Conservation (phyloP, 2,113 vertebrate species). For the Tachycineta bicolor region DNA sequence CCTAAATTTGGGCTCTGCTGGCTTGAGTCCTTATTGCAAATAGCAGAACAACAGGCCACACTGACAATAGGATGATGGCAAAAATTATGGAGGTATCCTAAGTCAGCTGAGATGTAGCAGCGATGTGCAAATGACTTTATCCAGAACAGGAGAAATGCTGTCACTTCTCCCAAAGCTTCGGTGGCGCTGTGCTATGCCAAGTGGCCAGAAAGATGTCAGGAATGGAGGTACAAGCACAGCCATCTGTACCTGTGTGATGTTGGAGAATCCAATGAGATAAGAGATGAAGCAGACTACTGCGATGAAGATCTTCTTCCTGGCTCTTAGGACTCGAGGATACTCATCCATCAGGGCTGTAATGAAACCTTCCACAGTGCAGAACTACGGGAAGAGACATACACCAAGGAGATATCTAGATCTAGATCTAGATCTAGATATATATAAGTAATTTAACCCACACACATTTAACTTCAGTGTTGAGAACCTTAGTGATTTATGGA, state of each 20-base stretch:
- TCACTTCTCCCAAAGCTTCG: neutral
- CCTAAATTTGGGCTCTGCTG: neutral
- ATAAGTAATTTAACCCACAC: neutral
- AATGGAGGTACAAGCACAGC: neutral
- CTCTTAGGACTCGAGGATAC: conserved; percentile 82
- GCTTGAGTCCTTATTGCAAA: neutral
- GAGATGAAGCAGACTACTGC: conserved; percentile 85
- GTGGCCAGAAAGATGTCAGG: neutral
- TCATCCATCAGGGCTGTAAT: conserved; percentile 91
- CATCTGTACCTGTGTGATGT: conserved; percentile 85
- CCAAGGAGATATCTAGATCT: neutral
- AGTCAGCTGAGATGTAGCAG: neutral
- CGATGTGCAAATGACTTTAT: neutral
- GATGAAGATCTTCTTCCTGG: conserved; percentile 90
- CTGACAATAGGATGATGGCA: neutral
- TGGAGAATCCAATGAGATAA: conserved; percentile 89
- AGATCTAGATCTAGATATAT: neutral
- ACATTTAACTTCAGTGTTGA: neutral
- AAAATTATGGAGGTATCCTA: neutral
- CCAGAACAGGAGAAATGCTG: neutral
- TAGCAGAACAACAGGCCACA: neutral
- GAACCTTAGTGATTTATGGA: neutral
- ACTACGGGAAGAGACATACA: conserved; percentile 65
- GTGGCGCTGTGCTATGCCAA: neutral
- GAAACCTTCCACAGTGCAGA: conserved; percentile 92